Evolutionary conservation across 2,888 invertebrate species (phyloP), one percentile per base, ranked within the genome.

Genomic region (Phymatocera aterrima): DNA sequence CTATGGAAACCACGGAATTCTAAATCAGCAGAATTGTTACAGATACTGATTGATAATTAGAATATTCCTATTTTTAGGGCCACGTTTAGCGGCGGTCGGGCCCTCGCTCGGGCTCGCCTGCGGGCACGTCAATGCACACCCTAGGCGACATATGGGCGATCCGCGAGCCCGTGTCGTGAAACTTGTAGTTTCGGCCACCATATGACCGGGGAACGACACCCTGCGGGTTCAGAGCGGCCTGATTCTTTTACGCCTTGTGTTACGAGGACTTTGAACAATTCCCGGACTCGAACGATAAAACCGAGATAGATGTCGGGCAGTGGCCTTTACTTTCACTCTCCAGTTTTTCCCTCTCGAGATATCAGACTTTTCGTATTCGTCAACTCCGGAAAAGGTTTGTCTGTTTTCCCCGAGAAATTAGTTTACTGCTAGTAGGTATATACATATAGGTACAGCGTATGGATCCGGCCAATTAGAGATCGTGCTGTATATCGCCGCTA

Each of bases 71-170:
- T 12, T 57, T 57, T 57, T 57, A 57, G 43, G 68, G 24, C 68
- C 18, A 37, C 54, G 75, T 72, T 72, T 40, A 75, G 28, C 54
- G 15, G 57, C 21, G 54, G 72, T 28, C 57, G 37, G 37, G 24
- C 74, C 57, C 57, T 24, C 3, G 24, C n/a, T n/a, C n/a, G 40
- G 46, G 40, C 21, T 28, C 15, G 68, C 68, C 70, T 72, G 21
- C 0, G 57, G 57, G 24, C 51, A 31, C 18, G 31, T 34, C 72
- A 34, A 34, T 37, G 18, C 37, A 24, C 75, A 54, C 75, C 57
- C 57, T 37, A 24, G 15, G 28, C 57, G 75, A 75, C 75, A 75
- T 75, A 75, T 75, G 75, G 75, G 72, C 51, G 51, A 51, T 51
- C 72, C 72, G 72, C 40, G 34, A 24, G 31, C 72, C 75, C 21